Percentiles rank a stretch among this genome's conserved stretches.
phyloP scores from a whole-genome alignment of 2,113 vertebrate species.

The Atlantisia rogersi region DNA sequence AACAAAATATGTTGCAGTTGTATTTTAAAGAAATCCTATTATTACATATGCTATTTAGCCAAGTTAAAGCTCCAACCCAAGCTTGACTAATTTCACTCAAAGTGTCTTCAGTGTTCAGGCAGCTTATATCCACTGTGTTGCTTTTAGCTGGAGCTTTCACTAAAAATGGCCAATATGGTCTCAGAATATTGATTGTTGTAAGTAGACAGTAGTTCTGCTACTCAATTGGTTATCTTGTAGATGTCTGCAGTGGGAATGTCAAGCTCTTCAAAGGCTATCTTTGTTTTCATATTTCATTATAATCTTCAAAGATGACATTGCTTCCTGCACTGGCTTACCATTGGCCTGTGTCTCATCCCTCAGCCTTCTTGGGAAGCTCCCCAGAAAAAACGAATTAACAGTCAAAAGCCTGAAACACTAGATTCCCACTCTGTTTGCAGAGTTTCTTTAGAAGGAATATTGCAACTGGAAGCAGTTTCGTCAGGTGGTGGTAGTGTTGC shows the following conservation, averaged over 20 bases:
- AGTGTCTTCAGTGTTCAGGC: not conserved
- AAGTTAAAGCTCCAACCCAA: not conserved
- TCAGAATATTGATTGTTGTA: not conserved
- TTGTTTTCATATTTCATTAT: not conserved
- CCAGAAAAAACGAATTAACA: not conserved
- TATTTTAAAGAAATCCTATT: not conserved
- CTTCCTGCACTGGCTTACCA: not conserved
- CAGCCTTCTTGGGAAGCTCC: not conserved
- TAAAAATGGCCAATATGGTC: not conserved
- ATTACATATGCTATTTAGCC: not conserved
- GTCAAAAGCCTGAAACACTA: not conserved
- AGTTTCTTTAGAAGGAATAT: not conserved
- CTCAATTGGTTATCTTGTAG: not conserved
- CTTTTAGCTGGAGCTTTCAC: not conserved
- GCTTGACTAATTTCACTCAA: not conserved
- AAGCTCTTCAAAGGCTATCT: not conserved
- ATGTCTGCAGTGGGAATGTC: not conserved
- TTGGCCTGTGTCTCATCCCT: not conserved
- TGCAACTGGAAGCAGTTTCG: not conserved
- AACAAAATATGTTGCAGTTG: not conserved
- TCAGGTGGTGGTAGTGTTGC: not conserved
- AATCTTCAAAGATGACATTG: not conserved
- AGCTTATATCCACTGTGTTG: not conserved
- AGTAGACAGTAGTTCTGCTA: not conserved
- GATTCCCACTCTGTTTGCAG: not conserved